These are phyloP conservation scores for Tragelaphus imberbis DNA, from an alignment of 2,113 vertebrate species.

Conservation along the genomic window DNA sequence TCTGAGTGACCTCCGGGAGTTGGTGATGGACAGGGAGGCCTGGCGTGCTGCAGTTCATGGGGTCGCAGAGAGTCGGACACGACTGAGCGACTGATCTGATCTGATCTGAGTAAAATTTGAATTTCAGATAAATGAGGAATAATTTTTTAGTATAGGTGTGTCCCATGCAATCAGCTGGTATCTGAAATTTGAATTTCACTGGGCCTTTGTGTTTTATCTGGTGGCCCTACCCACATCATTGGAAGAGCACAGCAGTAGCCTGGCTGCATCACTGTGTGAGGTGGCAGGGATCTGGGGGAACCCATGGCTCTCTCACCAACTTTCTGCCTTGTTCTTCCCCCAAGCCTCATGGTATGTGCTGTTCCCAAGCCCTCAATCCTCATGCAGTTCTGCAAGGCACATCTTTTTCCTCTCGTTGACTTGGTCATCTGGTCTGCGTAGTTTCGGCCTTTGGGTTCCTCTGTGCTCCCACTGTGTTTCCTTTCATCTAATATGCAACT, in stretches of 20 bases:
- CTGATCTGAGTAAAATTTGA: neutral
- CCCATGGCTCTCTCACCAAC: fast-evolving
- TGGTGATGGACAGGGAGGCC: no score
- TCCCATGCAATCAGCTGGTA: neutral
- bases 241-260: neutral
- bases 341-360: fast-evolving
- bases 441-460: neutral
- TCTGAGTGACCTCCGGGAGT: no score
- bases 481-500: neutral
- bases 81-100: no score
- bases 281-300: neutral
- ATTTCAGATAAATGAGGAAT: neutral
- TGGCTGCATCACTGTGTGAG: no score
- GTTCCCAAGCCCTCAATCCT: neutral
- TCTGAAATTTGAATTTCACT: neutral
- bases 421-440: neutral
- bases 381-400: neutral
- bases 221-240: neutral
- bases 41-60: no score
- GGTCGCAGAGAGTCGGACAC: no score
- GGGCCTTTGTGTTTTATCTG: neutral
- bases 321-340: neutral
- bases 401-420: neutral
- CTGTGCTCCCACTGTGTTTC: neutral
- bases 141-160: neutral